A percentile compares a stretch with the other conserved stretches of the same genome.
phyloP scores from a whole-genome alignment of 2,888 invertebrate species.

The Drosophila recens region DNA sequence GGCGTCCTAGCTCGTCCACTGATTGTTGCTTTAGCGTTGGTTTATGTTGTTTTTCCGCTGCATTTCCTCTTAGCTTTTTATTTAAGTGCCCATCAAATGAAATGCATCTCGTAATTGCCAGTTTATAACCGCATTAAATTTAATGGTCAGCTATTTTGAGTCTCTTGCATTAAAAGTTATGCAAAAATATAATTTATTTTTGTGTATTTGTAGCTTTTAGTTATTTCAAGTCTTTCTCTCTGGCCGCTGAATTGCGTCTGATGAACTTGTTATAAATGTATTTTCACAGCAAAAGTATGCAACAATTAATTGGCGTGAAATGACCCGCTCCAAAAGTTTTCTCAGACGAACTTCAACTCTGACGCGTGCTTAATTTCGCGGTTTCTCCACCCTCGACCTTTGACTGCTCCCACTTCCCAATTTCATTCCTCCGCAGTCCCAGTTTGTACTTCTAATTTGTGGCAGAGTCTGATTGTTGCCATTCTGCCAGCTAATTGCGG shows the following conservation, averaged over 20 bases:
- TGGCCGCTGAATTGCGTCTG: conserved; percentile 26
- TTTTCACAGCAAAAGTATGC: conserved; percentile 34
- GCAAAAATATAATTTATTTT: conserved; percentile 3
- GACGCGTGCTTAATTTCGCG: conserved; percentile 27
- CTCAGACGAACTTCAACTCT: conserved; percentile 6
- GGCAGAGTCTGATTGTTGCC: conserved; percentile 44
- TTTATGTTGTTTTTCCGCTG: conserved; percentile 35
- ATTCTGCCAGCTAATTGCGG: conserved; percentile 50
- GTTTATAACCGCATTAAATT: conserved; percentile 14
- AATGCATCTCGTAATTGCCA: conserved; percentile 22
- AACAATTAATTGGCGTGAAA: conserved; percentile 69
- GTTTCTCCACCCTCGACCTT: conserved; percentile 11
- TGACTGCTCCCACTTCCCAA: neutral
- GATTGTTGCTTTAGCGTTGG: neutral
- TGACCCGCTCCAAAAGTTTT: conserved; percentile 31
- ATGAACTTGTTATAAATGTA: conserved; percentile 33
- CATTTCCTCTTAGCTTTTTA: conserved; percentile 44
- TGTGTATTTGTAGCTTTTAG: conserved; percentile 19
- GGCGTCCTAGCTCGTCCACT: neutral
- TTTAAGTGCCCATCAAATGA: conserved; percentile 46
- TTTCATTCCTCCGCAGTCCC: neutral
- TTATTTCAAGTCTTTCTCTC: conserved; percentile 21
- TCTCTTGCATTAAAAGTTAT: neutral
- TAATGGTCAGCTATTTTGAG: conserved; percentile 9
- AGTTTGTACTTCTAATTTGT: conserved; percentile 41